Conservation (phyloP, 1,140 invertebrate genomes). For the Saccostrea glomerata region DNA sequence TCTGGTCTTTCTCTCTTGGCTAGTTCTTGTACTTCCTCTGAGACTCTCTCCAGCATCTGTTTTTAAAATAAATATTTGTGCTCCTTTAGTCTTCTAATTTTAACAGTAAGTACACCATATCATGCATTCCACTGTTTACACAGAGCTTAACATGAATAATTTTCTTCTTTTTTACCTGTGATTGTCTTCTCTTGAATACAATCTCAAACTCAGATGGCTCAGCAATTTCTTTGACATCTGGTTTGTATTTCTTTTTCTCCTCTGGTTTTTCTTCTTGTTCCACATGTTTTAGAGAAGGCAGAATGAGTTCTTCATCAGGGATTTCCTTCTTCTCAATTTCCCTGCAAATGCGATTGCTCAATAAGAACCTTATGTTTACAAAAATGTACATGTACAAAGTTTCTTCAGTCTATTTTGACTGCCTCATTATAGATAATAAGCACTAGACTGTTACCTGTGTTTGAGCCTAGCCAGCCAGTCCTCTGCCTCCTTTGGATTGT, state of each 20-base stretch:
- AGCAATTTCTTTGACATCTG: conserved; percentile 59
- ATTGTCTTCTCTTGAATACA: conserved; percentile 48
- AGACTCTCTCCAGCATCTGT: conserved; percentile 59
- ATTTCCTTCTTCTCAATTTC: conserved; percentile 60
- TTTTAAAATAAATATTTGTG: not conserved
- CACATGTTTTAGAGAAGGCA: conserved; percentile 70
- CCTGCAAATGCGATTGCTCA: conserved; percentile 53
- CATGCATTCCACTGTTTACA: too few species aligned
- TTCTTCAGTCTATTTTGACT: not conserved
- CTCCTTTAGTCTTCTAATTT: too few species aligned
- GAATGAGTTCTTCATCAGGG: conserved; percentile 67
- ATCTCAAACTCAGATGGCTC: conserved; percentile 65
- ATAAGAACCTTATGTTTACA: not conserved
- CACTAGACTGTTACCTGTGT: conserved; percentile 69
- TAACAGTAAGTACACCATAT: too few species aligned
- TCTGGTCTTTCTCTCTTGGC: conserved; percentile 59
- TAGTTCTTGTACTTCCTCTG: conserved; percentile 52
- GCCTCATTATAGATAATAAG: conserved; percentile 3
- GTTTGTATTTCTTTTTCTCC: conserved; percentile 60
- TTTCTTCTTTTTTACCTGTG: conserved; percentile 31
- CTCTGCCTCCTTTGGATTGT: conserved; percentile 75
- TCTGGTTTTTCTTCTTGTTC: conserved; percentile 66
- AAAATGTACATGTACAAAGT: not conserved
- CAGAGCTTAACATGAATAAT: too few species aligned
- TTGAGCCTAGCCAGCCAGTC: conserved; percentile 77